Base-by-base conservation (phyloP, 2,888 invertebrate genomes). In the Eupithecia centaureata region DNA sequence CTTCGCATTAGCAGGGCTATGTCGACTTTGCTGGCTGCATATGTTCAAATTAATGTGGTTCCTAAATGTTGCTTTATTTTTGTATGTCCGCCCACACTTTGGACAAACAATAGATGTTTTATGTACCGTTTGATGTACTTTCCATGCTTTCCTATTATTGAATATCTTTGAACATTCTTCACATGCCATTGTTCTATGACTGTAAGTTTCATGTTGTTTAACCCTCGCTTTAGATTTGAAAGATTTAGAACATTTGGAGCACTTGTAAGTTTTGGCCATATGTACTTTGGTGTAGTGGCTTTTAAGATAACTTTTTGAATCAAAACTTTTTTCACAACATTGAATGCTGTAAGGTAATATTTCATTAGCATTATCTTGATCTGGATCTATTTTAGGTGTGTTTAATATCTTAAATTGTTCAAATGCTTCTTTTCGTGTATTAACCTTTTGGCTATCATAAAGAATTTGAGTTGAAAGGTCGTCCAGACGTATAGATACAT, bases 21-120 rank as follows among this genome's bases (percentile, higher is more conserved):
- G 70, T 15, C 70, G 63, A 38, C 66, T 57, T 68, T 82, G 79
- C 18, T 82, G 83, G 8, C 82, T 79, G 54, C 91, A 91, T 8
- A 89, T 80, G 67, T 90, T 86, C 2, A 84, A 67, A 22, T 86
- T 81, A 32, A 85, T 81, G 67, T 91, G 91, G 65, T 86, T 87
- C 65, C 84, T 89, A 61, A 76, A 92, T 33, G 89, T 87, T 1
- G 77, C 71, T 62, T 83, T 83, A 62, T 82, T 90, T 78, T 88
- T 91, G 62, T 91, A 91, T 0, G 82, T 78, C 63, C 91, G 76
- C 0, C 91, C 91, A 71, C 91, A 91, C 42, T 86, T 81, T 4
- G 83, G 82, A 47, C 91, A 92, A 0, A 91, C 81, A 1, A 89
- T 68, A 52, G 74, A 80, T 25, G 83, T 65, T 68, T 83, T 75